phyloP scores from a whole-genome alignment of 2,888 invertebrate species.

The Atethmia centrago region DNA sequence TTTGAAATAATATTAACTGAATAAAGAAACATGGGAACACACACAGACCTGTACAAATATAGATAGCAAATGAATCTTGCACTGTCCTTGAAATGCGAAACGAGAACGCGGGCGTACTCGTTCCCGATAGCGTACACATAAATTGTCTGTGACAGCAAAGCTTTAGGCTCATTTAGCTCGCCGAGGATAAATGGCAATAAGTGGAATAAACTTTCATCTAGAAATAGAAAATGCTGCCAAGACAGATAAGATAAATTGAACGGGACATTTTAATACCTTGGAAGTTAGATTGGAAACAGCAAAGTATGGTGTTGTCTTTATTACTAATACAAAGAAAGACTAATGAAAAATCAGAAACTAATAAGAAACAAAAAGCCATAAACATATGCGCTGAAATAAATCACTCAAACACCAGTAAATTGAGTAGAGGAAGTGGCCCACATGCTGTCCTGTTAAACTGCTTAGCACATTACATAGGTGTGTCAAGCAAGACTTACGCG shows the following conservation, averaged over 20 bases:
- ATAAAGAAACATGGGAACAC: constrained; percentile 12
- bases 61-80: constrained; percentile 58
- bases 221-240: constrained; percentile 54
- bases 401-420: constrained; percentile 40
- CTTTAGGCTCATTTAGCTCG: constrained; percentile 64
- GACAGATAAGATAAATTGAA: constrained; percentile 53
- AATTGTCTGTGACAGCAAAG: constrained; percentile 62
- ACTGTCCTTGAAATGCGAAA: constrained; percentile 56
- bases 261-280: constrained; percentile 43
- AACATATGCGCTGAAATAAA: constrained; percentile 7
- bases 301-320: constrained; percentile 3
- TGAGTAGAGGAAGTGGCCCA: constrained; percentile 36
- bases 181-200: constrained; percentile 63
- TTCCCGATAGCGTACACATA: constrained; percentile 61
- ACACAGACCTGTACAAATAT: constrained; percentile 35
- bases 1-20: constrained; percentile 27
- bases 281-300: constrained; percentile 20
- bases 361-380: neutral
- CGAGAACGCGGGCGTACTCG: constrained; percentile 54
- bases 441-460: constrained; percentile 49
- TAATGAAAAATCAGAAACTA: neutral
- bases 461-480: constrained; percentile 51
- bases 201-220: constrained; percentile 63
- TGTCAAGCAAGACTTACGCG: constrained; percentile 47
- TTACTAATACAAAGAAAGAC: neutral